A percentile compares a stretch with the other conserved stretches of the same genome.
These are phyloP conservation scores for Tachina fera DNA, from an alignment of 2,888 invertebrate genomes.

Conservation along the genomic window DNA sequence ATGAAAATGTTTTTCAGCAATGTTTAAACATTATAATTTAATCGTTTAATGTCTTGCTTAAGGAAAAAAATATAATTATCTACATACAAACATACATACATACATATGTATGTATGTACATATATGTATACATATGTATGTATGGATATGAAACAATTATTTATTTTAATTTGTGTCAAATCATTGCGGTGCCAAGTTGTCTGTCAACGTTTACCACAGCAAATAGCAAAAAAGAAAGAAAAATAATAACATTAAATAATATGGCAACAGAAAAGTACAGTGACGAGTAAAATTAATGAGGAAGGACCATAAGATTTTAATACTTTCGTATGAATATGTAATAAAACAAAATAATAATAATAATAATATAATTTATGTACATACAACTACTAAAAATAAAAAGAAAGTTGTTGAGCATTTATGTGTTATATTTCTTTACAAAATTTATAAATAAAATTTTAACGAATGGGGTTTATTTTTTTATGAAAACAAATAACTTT, in stretches of 20 bases:
- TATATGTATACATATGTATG: not conserved
- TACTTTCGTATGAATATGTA: not conserved
- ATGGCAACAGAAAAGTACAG: constrained; percentile 27
- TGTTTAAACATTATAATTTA: not conserved
- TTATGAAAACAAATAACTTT: not conserved
- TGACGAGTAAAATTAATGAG: not conserved
- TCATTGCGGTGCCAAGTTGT: constrained; percentile 55
- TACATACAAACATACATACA: not conserved
- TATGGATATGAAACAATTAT: not conserved
- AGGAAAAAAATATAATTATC: not conserved
- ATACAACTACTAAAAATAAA: no score
- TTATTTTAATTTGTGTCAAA: constrained; percentile 41
- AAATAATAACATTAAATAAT: not conserved
- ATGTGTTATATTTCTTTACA: no score
- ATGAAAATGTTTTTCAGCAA: not conserved
- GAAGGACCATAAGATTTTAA: not conserved
- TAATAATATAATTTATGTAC: no score
- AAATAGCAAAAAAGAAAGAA: not conserved
- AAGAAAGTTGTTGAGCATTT: no score
- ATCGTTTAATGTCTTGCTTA: not conserved
- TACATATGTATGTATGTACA: not conserved
- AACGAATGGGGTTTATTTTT: no score
- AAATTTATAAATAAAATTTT: no score
- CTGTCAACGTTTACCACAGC: constrained; percentile 43
- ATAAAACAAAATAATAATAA: no score